Conservation (phyloP, 1,140 invertebrate genomes). For the Streblospio benedicti region DNA sequence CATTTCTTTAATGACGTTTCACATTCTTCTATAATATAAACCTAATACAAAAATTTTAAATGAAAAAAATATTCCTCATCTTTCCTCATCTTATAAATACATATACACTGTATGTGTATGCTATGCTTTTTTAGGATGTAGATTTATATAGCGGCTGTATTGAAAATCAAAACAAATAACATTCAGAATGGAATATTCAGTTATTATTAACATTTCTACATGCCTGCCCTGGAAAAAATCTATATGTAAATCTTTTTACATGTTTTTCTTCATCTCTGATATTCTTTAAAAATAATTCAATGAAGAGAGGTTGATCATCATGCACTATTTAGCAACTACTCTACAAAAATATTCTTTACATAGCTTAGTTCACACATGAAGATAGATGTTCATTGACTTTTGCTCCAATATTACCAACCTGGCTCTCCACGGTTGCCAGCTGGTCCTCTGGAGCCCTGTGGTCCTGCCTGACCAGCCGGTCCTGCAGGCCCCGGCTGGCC, state of each 20-base stretch:
- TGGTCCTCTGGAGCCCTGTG: background rate
- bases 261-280: too few relatives aligned
- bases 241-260: too few relatives aligned
- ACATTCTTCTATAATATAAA: background rate
- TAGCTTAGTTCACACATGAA: background rate
- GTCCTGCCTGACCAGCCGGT: background rate
- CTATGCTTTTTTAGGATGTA: too few relatives aligned
- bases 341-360: background rate
- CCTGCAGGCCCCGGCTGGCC: slow-evolving; percentile 8
- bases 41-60: background rate
- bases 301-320: background rate
- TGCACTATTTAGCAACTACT: background rate
- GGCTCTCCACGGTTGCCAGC: background rate
- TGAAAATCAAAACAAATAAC: too few relatives aligned
- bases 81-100: background rate
- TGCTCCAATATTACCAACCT: background rate
- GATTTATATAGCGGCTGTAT: too few relatives aligned
- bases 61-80: background rate
- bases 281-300: background rate
- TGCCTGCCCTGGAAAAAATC: too few relatives aligned
- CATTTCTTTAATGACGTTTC: slow-evolving; percentile 11
- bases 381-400: background rate
- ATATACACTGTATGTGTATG: too few relatives aligned
- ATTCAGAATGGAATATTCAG: too few relatives aligned
- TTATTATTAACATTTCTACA: too few relatives aligned